These are phyloP conservation scores for Drosophila hamatofila DNA, from an alignment of 2,888 invertebrate genomes.

Conservation along the genomic window DNA sequence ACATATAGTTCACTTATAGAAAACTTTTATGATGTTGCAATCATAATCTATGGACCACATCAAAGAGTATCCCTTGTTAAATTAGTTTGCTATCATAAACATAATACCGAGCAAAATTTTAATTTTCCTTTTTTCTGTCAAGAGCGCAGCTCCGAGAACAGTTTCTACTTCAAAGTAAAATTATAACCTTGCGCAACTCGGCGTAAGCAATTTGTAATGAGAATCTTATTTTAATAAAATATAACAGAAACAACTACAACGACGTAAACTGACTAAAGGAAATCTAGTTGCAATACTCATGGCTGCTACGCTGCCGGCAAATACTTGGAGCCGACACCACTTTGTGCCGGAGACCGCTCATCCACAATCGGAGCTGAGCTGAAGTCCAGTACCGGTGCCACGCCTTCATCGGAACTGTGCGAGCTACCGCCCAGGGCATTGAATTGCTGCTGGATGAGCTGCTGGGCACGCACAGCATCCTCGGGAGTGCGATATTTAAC, in stretches of 20 bases:
- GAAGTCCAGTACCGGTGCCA: constrained; percentile 78
- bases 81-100: not conserved
- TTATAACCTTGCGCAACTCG: not conserved
- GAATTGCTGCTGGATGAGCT: constrained; percentile 80
- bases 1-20: too few relatives aligned
- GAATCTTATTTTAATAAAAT: constrained; percentile 44
- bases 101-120: not conserved
- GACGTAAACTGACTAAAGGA: constrained; percentile 28
- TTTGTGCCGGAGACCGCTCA: constrained; percentile 7
- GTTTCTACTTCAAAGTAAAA: constrained; percentile 35
- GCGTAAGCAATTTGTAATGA: constrained; percentile 21
- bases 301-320: constrained; percentile 56
- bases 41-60: too few relatives aligned
- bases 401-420: constrained; percentile 75
- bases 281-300: constrained; percentile 13
- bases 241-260: constrained; percentile 26
- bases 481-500: constrained; percentile 82
- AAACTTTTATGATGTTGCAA: too few relatives aligned
- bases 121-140: not conserved
- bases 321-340: constrained; percentile 39
- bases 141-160: not conserved
- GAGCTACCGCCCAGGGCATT: constrained; percentile 76
- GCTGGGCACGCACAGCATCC: constrained; percentile 80
- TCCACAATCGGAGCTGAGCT: constrained; percentile 49
- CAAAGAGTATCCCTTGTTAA: not conserved